Base-by-base conservation (phyloP, 2,797 vertebrate species). In the Falco berigora region DNA sequence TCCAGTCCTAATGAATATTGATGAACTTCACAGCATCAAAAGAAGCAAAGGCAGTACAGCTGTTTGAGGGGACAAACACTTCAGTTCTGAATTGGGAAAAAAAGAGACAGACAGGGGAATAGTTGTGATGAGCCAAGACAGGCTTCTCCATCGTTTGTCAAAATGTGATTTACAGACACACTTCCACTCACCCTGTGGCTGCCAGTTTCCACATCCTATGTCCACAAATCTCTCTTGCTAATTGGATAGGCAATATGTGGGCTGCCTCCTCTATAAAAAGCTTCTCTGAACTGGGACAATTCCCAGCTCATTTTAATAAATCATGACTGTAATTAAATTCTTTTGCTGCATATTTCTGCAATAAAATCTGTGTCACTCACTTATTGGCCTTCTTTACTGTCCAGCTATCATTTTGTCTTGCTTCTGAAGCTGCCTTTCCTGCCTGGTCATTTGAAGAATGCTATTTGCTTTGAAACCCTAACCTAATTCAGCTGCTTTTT, bases 241-340 rank as follows among this genome's bases (percentile, higher is more conserved):
- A 97, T 97, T 96, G 92, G 87, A 89, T 72, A 93, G 91, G 91
- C 90, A 95, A 94, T 89, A 95, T 66, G 92, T 95, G 91, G 96
- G 94, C 84, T 95, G 86, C 81, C 82, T 95, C 72, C 76, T 95
- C 94, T 96, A 92, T 95, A 94, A 91, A 97, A 97, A 97, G 80
- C 92, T 77, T 40, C 86, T 90, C 77, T 83, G 90, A 92, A 95
- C 90, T 94, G 72, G 82, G 96, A 95, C 0, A 12, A 67, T 94
- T 96, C 91, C 96, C 92, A 96, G 77, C 78, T 93, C 86, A 92
- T 96, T 96, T 96, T 92, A 95, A 96, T 96, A 96, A 96, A 96
- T 96, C 94, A 95, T 93, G 72, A 59, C 78, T 88, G 53, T 79
- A 96, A 97, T 96, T 95, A 95, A 94, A 88, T 88, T 90, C 68